phyloP scores from a whole-genome alignment of 92 coral and sea anemone species.

The Palythoa grandiflora region DNA sequence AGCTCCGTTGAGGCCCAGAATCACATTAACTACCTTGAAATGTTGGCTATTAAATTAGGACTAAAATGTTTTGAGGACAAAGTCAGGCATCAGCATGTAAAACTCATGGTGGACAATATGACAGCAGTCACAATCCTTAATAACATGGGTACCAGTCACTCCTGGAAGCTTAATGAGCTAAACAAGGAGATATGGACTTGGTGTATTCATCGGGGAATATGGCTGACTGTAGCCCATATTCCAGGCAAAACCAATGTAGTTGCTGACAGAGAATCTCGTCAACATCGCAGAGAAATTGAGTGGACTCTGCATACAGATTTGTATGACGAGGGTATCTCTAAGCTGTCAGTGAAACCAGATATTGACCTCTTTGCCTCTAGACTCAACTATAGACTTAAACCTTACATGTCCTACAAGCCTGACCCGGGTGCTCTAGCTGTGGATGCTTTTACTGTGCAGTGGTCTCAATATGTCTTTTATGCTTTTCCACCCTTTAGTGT shows the following conservation, averaged over 20 bases:
- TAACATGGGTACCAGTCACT: slow-evolving; percentile 65
- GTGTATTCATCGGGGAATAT: slow-evolving; percentile 18
- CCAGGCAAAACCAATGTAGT: slow-evolving; percentile 47
- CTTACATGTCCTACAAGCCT: slow-evolving; percentile 60
- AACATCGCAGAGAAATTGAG: slow-evolving; percentile 39
- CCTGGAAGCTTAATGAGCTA: slow-evolving; percentile 30
- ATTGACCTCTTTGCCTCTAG: slow-evolving; percentile 63
- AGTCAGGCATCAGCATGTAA: slow-evolving; percentile 15
- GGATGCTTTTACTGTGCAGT: slow-evolving; percentile 53
- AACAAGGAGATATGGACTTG: slow-evolving; percentile 61
- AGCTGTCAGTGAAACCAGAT: slow-evolving; percentile 30
- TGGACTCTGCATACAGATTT: slow-evolving; percentile 47
- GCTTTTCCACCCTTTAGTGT: slow-evolving; percentile 49
- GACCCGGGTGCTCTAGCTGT: slow-evolving; percentile 59
- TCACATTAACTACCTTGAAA: slow-evolving; percentile 4
- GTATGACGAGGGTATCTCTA: slow-evolving; percentile 25
- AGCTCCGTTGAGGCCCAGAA: neutral
- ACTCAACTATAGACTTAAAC: slow-evolving; percentile 56
- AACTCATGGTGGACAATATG: slow-evolving; percentile 50
- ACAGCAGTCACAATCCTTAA: slow-evolving; percentile 57
- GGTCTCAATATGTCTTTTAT: slow-evolving; percentile 46
- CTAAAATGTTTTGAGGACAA: neutral
- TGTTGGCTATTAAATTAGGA: slow-evolving; percentile 13
- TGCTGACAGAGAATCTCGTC: slow-evolving; percentile 56
- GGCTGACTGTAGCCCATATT: slow-evolving; percentile 56